Base-by-base conservation (phyloP, 2,888 invertebrate species). In the Polymixis flavicincta region DNA sequence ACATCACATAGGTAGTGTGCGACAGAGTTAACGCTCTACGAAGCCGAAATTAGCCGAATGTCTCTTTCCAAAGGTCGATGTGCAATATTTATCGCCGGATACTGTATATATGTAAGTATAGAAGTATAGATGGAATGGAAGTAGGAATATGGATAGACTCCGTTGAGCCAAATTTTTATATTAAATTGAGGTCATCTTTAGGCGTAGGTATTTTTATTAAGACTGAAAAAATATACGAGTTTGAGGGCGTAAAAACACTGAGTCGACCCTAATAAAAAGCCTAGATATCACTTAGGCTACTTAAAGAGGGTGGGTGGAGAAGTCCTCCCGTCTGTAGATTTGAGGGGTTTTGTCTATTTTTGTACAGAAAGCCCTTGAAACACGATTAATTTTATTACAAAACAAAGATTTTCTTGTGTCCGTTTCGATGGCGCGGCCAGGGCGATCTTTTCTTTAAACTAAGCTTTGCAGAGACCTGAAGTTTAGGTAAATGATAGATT, bases 101-200 rank as follows among this genome's bases (percentile, higher is more conserved):
- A n/a, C n/a, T n/a, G n/a, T n/a, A n/a, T n/a, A n/a, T n/a, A n/a
- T 45, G 13, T 45, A 45, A 45, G 13, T 11, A 45, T 45, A 13
- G 42, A 45, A 45, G 42, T 45, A 11, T 11, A 37, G 37, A 37
- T 37, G 37, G 55, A 25, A 55, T 55, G 14, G 25, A 55, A 55
- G 25, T 25, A 55, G 25, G 2, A 55, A 57, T 57, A 25, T 17
- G 25, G 13, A 64, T 50, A 59, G 32, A 65, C 52, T 22, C 32
- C 6, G n/a, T 37, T 25, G 37, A 55, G 57, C n/a, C 52, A 55
- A 57, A 59, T 72, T 76, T 76, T 71, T 75, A 17, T 70, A 70
- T 42, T 25, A 55, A 54, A 74, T 71, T 65, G 48, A 60, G 65
- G 22, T 32, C 48, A 68, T 70, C 50, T 45, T 54, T 42, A 50